phyloP scores from a whole-genome alignment of 2,113 vertebrate species.

The Pseudonaja textilis region DNA sequence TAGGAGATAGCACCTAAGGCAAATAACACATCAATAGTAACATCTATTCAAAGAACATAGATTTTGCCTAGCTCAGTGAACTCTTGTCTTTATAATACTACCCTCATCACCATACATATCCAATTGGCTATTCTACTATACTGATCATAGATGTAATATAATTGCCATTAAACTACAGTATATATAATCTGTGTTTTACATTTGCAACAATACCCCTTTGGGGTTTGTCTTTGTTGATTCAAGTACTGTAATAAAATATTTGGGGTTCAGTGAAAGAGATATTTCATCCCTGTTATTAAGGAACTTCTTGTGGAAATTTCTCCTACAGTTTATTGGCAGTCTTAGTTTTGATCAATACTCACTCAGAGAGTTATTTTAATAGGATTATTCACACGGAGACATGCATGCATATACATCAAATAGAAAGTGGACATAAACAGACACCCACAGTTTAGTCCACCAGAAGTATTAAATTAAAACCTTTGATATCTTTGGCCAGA shows the following conservation, averaged over 20 bases:
- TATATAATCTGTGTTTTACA: not conserved
- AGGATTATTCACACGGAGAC: not conserved
- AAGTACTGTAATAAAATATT: not conserved
- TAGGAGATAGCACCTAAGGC: not conserved
- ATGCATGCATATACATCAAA: not conserved
- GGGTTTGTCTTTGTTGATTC: not conserved
- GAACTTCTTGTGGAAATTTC: not conserved
- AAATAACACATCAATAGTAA: not conserved
- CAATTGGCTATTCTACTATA: not conserved
- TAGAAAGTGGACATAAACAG: not conserved
- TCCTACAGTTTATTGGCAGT: not conserved
- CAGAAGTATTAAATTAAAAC: not conserved
- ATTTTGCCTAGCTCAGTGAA: not conserved
- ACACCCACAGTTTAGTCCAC: not conserved
- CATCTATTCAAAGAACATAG: not conserved
- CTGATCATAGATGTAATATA: not conserved
- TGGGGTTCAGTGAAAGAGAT: not conserved
- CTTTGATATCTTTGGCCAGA: not conserved
- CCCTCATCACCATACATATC: not conserved
- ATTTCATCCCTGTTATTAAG: not conserved
- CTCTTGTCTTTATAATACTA: not conserved
- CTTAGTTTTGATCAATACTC: not conserved
- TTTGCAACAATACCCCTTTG: not conserved
- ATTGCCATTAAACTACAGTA: not conserved
- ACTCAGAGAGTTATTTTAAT: not conserved